Conservation (phyloP, 2,797 vertebrate species). For the Crocidura indochinensis region DNA sequence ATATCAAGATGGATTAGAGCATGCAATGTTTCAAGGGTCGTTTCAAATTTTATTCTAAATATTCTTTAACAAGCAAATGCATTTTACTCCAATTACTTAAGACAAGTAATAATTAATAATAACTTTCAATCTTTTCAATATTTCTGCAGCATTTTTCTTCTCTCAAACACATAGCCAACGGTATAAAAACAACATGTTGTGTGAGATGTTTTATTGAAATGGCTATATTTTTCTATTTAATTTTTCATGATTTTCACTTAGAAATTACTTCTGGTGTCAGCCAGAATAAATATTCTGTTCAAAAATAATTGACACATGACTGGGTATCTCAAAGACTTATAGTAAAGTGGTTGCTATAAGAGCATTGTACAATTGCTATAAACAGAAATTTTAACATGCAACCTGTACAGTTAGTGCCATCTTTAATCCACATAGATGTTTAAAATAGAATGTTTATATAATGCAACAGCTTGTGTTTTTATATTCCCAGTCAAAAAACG, state of each 20-base stretch:
- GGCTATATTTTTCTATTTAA: neutral
- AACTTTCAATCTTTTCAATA: neutral
- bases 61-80: neutral
- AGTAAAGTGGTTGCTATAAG: conserved; percentile 70
- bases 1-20: neutral
- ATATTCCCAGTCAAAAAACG: conserved; percentile 73
- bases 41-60: neutral
- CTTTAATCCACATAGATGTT: conserved; percentile 67
- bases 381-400: conserved; percentile 64
- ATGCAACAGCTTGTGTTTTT: conserved; percentile 77
- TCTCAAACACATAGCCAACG: neutral
- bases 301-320: conserved; percentile 9
- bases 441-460: conserved; percentile 78
- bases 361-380: conserved; percentile 47
- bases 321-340: conserved; percentile 29
- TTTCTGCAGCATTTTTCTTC: neutral
- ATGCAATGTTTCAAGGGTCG: neutral
- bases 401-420: conserved; percentile 61
- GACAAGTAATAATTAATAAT: neutral
- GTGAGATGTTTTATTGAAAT: neutral
- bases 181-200: neutral
- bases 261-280: conserved; percentile 1
- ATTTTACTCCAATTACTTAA: neutral
- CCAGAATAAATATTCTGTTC: neutral
- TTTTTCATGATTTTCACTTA: conserved; percentile 8